Percentiles rank a stretch among this genome's conserved stretches.
phyloP scores from a whole-genome alignment of 2,797 vertebrate species.

The Oceanodroma leucorhoa region DNA sequence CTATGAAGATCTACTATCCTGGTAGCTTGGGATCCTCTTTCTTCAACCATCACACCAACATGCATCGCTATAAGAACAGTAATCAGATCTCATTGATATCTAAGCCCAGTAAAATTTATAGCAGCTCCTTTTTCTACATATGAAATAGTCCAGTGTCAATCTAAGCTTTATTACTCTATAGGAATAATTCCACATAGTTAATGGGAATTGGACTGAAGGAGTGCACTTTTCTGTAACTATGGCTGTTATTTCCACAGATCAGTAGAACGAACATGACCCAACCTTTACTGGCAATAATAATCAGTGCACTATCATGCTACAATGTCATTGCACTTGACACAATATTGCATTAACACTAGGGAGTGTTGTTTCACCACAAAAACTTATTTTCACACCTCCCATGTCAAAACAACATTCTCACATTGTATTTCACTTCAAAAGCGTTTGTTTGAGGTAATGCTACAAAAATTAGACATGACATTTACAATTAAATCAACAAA shows the following conservation, averaged over 20 bases:
- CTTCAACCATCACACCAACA: background rate
- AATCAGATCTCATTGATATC: background rate
- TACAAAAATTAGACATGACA: constrained; percentile 33
- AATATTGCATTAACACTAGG: background rate
- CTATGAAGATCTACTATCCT: background rate
- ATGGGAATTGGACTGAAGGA: background rate
- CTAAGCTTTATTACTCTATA: background rate
- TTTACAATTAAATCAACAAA: constrained; percentile 37
- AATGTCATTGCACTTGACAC: background rate
- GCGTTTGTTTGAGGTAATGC: background rate
- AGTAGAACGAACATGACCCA: background rate
- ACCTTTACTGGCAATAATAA: background rate
- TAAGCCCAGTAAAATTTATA: background rate
- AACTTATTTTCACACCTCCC: background rate
- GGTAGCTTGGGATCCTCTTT: background rate
- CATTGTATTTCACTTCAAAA: background rate
- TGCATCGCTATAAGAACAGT: background rate
- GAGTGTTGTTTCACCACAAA: background rate
- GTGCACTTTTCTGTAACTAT: background rate
- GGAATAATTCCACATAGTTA: background rate
- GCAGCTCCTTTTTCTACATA: background rate
- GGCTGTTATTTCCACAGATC: background rate
- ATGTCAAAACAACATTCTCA: background rate
- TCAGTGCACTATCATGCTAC: background rate
- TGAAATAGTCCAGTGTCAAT: background rate